phyloP scores from a whole-genome alignment of 2,113 vertebrate genomes.

The Riparia riparia region DNA sequence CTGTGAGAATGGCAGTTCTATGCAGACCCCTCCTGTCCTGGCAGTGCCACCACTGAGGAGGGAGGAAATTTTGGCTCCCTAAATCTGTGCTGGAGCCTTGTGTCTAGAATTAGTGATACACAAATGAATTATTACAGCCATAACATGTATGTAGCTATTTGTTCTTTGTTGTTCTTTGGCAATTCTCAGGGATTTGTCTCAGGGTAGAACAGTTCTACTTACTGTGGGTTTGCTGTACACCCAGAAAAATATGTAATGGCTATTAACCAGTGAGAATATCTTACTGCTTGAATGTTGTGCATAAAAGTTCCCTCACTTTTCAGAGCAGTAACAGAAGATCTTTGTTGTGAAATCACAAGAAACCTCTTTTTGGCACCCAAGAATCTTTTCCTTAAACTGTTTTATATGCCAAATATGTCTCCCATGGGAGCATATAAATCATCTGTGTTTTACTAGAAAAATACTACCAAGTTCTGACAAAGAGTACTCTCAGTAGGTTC shows the following conservation, averaged over 20 bases:
- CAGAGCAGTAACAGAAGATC: conserved; percentile 15
- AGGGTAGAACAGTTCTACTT: neutral
- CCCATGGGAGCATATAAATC: conserved; percentile 62
- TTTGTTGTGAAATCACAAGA: conserved; percentile 36
- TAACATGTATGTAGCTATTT: neutral
- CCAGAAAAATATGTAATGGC: neutral
- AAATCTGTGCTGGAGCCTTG: neutral
- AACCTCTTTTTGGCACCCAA: conserved; percentile 51
- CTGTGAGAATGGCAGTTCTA: neutral
- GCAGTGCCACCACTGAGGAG: neutral
- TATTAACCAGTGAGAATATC: neutral
- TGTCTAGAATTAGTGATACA: neutral
- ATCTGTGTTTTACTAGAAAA: conserved; percentile 61
- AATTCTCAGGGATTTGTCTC: neutral
- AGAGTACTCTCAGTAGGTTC: conserved; percentile 43
- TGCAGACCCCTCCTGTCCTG: accelerated
- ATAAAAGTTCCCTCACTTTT: conserved; percentile 1
- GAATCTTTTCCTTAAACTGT: conserved; percentile 1
- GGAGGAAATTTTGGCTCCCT: neutral
- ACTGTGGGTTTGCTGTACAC: neutral
- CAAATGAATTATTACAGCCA: neutral
- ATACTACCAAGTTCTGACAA: conserved; percentile 47
- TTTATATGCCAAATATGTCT: conserved; percentile 33
- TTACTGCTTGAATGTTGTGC: neutral
- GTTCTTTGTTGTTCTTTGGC: neutral